Base-by-base conservation (phyloP, 2,888 invertebrate genomes). In the Dione vanillae region DNA sequence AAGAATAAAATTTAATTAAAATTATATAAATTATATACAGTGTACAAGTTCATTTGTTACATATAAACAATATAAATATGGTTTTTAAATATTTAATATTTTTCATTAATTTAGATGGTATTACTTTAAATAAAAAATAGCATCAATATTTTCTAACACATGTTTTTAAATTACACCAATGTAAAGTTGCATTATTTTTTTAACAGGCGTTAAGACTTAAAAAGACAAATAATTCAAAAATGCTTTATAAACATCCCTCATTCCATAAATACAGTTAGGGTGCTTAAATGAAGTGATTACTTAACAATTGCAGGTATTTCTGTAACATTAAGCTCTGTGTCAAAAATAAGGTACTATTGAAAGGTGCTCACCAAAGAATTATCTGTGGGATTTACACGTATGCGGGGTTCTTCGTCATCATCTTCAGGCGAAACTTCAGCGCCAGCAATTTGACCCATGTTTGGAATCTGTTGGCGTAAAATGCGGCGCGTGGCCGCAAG, bases 371-470 rank as follows among this genome's bases (percentile, higher is more conserved):
- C 94, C 91, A 94, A 80, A 69, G 94, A 94, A 73, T 85, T 87
- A 76, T 94, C 94, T 1, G 94, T 91, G 43, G 94, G 92, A 75
- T 94, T 92, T 71, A 88, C 88, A 68, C 88, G 89, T 77, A 93
- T 94, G 81, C 92, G 94, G 65, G 94, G 94, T 78, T 94, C 92
- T 70, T 94, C 93, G 70, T 94, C 94, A 65, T 94, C 90, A 72
- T 84, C 90, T 74, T 93, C 94, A 66, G 92, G 93, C 74, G 93
- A 90, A 81, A 92, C 92, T 82, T 94, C 94, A 78, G 91, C 91
- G 82, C 94, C 94, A 82, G 94, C 80, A 65, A 88, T 87, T 81
- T 93, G 93, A 79, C 93, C 95, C 95, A 95, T 95, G 84, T 84
- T 88, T 87, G 82, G 47, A 65, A 19, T 64, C 66, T 61, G 56